phyloP scores from a whole-genome alignment of 2,113 vertebrate species.

The Sprattus sprattus region DNA sequence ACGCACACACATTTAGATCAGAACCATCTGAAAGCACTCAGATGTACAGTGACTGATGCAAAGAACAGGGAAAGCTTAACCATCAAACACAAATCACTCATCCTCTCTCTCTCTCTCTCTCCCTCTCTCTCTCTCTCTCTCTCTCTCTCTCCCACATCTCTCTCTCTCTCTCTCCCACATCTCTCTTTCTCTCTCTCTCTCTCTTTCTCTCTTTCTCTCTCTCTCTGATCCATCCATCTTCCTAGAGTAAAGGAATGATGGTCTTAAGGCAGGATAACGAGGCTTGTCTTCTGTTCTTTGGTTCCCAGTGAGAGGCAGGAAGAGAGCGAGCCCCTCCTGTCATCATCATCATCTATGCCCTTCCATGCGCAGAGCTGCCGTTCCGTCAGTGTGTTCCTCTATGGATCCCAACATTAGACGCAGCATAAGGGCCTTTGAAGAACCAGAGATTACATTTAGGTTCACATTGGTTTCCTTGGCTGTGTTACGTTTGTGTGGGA shows the following conservation, averaged over 20 bases:
- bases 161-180: neutral
- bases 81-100: neutral
- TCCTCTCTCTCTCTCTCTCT: neutral
- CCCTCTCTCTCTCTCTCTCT: neutral
- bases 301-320: neutral
- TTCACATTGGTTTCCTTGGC: neutral
- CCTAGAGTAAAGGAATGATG: neutral
- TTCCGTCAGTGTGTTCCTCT: neutral
- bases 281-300: neutral
- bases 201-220: no score
- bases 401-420: neutral
- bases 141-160: neutral
- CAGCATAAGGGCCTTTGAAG: neutral
- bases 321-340: neutral
- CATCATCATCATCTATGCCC: neutral
- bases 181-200: neutral
- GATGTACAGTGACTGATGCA: neutral
- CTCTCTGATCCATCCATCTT: neutral
- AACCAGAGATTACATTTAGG: neutral
- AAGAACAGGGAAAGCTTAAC: neutral
- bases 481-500: neutral
- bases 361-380: neutral
- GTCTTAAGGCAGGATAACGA: neutral
- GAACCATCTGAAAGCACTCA: no score
- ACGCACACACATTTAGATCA: no score